Conservation (phyloP, 2,113 vertebrate genomes). For the Typhlomys cinereus region DNA sequence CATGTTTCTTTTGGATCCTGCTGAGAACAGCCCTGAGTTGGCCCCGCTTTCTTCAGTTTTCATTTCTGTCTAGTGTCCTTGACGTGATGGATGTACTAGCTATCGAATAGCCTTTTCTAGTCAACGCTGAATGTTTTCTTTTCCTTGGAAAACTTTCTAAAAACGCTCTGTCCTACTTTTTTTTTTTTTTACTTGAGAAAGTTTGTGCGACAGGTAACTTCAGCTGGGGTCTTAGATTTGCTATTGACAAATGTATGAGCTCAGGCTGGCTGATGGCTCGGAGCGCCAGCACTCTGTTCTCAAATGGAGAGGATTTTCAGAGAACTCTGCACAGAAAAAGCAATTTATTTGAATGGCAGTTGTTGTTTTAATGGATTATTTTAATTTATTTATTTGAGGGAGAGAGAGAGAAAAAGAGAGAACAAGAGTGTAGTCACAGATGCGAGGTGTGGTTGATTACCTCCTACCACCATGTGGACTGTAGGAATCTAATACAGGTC, state of each 20-base stretch:
- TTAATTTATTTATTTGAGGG: neutral
- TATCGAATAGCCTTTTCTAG: conserved; percentile 61
- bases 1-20: neutral
- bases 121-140: conserved; percentile 64
- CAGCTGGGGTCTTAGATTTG: neutral
- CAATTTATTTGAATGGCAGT: neutral
- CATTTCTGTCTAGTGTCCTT: conserved; percentile 48
- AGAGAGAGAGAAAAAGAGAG: too few species aligned
- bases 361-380: conserved; percentile 12
- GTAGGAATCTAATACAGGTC: too few species aligned
- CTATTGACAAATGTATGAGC: neutral
- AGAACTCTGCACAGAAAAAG: neutral
- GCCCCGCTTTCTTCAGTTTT: neutral
- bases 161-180: conserved; percentile 25
- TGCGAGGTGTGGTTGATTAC: too few species aligned
- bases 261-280: neutral
- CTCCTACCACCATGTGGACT: too few species aligned
- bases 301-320: neutral
- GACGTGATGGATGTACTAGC: neutral
- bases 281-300: neutral
- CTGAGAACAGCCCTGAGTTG: neutral
- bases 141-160: conserved; percentile 58
- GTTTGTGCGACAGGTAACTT: conserved; percentile 52
- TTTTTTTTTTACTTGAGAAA: conserved; percentile 42
- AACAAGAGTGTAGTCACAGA: neutral